A percentile compares a stretch with the other conserved stretches of the same genome.
Evolutionary conservation across 2,888 invertebrate genomes (phyloP).

Genomic region (Cephonodes hylas): DNA sequence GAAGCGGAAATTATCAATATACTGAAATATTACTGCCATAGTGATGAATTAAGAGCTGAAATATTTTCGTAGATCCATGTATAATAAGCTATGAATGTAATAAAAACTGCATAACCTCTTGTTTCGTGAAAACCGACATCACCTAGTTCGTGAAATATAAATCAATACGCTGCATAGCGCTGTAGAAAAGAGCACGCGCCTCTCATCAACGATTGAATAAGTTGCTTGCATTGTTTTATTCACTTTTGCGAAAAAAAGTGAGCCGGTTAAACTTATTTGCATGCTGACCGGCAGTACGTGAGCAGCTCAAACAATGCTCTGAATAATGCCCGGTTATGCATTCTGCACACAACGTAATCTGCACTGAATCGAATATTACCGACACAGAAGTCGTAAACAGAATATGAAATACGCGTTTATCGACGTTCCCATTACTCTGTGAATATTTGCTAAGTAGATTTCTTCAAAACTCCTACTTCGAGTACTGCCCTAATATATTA

Average conservation of each 20-base stretch:
- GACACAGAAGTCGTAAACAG: conserved; percentile 21
- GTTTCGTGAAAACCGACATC: not conserved
- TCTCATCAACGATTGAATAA: conserved; percentile 1
- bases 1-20: too few relatives aligned
- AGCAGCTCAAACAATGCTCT: not conserved
- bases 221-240: conserved; percentile 12
- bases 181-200: not conserved
- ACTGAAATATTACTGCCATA: too few relatives aligned
- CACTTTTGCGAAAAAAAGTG: not conserved
- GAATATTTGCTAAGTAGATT: not conserved
- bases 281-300: conserved; percentile 3
- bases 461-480: not conserved
- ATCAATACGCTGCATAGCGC: not conserved
- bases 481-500: not conserved
- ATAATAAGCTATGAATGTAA: too few relatives aligned
- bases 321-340: conserved; percentile 3
- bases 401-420: conserved; percentile 15
- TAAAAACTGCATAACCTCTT: not conserved
- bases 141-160: not conserved
- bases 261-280: not conserved
- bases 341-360: conserved; percentile 16
- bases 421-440: not conserved
- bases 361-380: conserved; percentile 24
- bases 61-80: too few relatives aligned
- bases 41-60: too few relatives aligned